Evolutionary conservation across 2,888 invertebrate species (phyloP).

Genomic region (Drosophila yooni): DNA sequence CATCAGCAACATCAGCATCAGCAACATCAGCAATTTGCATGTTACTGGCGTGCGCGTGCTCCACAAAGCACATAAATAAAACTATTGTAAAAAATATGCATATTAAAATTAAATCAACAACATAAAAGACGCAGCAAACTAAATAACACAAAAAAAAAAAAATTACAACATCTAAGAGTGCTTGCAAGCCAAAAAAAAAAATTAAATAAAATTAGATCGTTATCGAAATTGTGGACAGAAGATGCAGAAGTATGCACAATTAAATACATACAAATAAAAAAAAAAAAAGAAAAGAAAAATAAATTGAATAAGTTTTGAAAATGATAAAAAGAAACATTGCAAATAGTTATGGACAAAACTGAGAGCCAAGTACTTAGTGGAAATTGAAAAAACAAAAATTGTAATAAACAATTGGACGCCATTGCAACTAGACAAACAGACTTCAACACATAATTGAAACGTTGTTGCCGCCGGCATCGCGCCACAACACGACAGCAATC

Average conservation of each 20-base stretch:
- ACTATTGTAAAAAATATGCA: conserved; percentile 52
- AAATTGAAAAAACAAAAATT: neutral
- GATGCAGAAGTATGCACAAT: conserved; percentile 19
- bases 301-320: conserved; percentile 31
- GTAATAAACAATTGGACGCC: conserved; percentile 11
- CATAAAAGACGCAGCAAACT: conserved; percentile 69
- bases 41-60: conserved; percentile 23
- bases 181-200: conserved; percentile 11
- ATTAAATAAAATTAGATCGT: conserved; percentile 5
- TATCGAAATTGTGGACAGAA: conserved; percentile 20
- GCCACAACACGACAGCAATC: conserved; percentile 21
- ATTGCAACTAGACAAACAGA: conserved; percentile 56
- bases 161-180: conserved; percentile 22
- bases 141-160: conserved; percentile 44
- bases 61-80: conserved; percentile 49
- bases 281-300: conserved; percentile 5
- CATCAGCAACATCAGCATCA: conserved; percentile 8
- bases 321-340: conserved; percentile 34
- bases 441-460: conserved; percentile 67
- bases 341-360: conserved; percentile 4
- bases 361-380: conserved; percentile 3
- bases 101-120: conserved; percentile 79
- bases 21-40: conserved; percentile 18
- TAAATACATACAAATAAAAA: conserved; percentile 9
- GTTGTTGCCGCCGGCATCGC: conserved; percentile 51